phyloP scores from a whole-genome alignment of 2,888 invertebrate species.

The Zygogramma bicolorata region DNA sequence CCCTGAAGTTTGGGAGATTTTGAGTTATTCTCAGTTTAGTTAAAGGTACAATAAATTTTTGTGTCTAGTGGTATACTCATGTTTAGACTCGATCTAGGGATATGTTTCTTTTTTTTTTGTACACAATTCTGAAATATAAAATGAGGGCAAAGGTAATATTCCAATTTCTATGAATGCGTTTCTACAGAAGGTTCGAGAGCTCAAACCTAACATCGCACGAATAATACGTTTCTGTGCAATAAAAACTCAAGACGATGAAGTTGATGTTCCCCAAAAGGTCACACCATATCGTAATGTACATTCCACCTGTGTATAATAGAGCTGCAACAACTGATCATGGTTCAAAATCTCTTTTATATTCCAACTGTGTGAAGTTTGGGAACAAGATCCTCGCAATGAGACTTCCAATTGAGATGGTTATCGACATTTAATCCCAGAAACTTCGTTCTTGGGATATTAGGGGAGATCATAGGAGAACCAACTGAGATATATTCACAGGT shows the following conservation, averaged over 20 bases:
- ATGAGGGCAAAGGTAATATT: too few relatives aligned
- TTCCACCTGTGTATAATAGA: not conserved
- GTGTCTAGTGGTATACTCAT: too few relatives aligned
- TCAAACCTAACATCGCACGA: not conserved
- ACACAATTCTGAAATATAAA: too few relatives aligned
- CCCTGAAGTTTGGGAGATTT: too few relatives aligned
- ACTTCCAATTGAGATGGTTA: not conserved
- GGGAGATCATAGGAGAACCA: not conserved
- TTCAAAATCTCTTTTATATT: not conserved
- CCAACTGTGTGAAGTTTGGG: not conserved
- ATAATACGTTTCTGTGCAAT: not conserved
- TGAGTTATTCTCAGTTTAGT: too few relatives aligned
- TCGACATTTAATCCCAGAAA: not conserved
- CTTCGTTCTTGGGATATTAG: not conserved
- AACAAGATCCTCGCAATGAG: not conserved
- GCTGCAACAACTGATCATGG: too few relatives aligned
- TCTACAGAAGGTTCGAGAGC: not conserved
- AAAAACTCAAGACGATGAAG: not conserved
- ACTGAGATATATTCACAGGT: not conserved
- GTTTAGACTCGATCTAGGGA: too few relatives aligned
- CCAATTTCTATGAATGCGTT: not conserved
- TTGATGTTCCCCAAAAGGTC: not conserved
- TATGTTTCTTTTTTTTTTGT: too few relatives aligned
- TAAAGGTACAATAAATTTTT: too few relatives aligned
- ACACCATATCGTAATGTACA: not conserved